Evolutionary conservation across 1,140 invertebrate species (phyloP), one percentile per base, ranked within the genome.

Genomic region (Caenorhabditis inopinata): DNA sequence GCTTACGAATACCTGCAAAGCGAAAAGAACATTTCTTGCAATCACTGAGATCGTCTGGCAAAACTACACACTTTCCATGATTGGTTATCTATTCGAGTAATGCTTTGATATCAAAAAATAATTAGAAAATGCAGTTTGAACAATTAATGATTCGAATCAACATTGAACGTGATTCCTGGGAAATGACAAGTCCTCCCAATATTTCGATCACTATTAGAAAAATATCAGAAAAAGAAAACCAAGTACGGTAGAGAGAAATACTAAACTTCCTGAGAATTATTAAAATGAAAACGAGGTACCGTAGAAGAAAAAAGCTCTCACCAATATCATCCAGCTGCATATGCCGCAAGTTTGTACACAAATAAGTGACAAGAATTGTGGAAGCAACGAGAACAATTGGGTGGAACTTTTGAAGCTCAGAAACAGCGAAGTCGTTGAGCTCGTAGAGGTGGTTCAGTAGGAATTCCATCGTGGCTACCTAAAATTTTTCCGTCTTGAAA

Each of bases 241-340:
- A n/a, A n/a, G n/a, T n/a, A n/a, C n/a, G n/a, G n/a, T n/a, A n/a
- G n/a, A n/a, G n/a, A n/a, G n/a, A n/a, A n/a, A n/a, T n/a, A n/a
- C n/a, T n/a, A n/a, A n/a, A n/a, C n/a, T n/a, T n/a, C n/a, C n/a
- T n/a, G n/a, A n/a, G n/a, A n/a, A n/a, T n/a, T n/a, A n/a, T n/a
- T n/a, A n/a, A n/a, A n/a, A n/a, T n/a, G n/a, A n/a, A n/a, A n/a
- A n/a, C n/a, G 5, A 42, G 38, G 38, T 7, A 14, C 14, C 2
- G 29, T 38, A 1, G 29, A 68, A 12, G 76, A 46, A 27, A 62
- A 58, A 45, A 4, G 18, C 0, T 76, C 58, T 38, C 16, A 79
- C 78, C 78, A 23, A 68, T 58, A 51, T 79, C 78, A 53, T 79
- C 78, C 2, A 42, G 38, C 18, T 79, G 46, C 78, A 79, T 79